Evolutionary conservation across 2,888 invertebrate genomes (phyloP).

Genomic region (Apotomis capreana): DNA sequence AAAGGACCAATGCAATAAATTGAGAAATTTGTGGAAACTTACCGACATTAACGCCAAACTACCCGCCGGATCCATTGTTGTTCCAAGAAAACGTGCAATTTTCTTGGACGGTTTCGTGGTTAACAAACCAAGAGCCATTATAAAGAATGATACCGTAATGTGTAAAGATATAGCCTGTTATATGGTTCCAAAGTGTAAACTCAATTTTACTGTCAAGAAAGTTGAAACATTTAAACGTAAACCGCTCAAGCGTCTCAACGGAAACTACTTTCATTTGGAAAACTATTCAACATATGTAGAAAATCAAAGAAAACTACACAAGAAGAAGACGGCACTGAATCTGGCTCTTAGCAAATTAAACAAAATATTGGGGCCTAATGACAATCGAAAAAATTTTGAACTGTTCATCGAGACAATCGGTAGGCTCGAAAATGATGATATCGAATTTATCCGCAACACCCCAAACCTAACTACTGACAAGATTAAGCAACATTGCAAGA

Average conservation of each 20-base stretch:
- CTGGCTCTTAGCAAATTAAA: not conserved
- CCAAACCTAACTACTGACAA: not conserved
- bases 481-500: constrained; percentile 7
- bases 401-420: constrained; percentile 1
- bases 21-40: constrained; percentile 3
- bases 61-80: not conserved
- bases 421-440: not conserved
- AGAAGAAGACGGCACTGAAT: not conserved
- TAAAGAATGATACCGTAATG: not conserved
- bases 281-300: not conserved
- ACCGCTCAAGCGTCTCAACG: not conserved
- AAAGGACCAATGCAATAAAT: constrained; percentile 1
- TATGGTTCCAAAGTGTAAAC: not conserved
- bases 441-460: not conserved
- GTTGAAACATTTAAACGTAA: constrained; percentile 1
- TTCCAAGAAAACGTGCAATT: not conserved
- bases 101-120: constrained; percentile 1
- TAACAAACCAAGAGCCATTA: not conserved
- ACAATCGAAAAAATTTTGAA: not conserved
- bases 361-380: not conserved
- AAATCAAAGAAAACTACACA: constrained; percentile 2
- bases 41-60: not conserved
- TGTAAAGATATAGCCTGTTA: not conserved
- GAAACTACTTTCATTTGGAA: constrained; percentile 3
- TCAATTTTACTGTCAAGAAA: not conserved